phyloP scores from a whole-genome alignment of 2,888 invertebrate species.

The Drosophila pegasa region DNA sequence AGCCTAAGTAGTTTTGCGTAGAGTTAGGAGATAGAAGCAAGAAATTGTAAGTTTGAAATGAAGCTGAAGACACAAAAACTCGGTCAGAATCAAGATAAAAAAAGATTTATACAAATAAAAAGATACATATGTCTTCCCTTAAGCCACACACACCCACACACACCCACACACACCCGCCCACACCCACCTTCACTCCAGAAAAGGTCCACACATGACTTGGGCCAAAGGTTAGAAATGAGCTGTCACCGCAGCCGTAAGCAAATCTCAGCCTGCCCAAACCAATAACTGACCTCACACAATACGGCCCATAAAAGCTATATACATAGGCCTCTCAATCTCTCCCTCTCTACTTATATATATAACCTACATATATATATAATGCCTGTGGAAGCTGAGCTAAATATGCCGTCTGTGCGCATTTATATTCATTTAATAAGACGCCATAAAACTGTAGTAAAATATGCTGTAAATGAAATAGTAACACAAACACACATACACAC shows the following conservation, averaged over 20 bases:
- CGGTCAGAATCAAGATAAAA: too few species aligned
- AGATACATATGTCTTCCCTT: background rate
- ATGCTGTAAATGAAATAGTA: conserved; percentile 79
- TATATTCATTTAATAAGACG: conserved; percentile 80
- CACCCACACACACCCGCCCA: conserved; percentile 22
- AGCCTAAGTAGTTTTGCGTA: too few species aligned
- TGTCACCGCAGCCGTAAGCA: conserved; percentile 15
- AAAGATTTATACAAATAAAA: too few species aligned
- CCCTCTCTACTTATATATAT: background rate
- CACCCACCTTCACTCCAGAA: conserved; percentile 59
- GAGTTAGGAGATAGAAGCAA: too few species aligned
- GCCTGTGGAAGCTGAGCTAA: conserved; percentile 27
- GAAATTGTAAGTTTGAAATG: too few species aligned
- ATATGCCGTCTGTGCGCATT: conserved; percentile 56
- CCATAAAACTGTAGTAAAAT: conserved; percentile 81
- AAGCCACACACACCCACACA: background rate
- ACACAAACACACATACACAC: conserved; percentile 31
- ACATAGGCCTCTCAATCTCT: background rate
- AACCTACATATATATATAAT: conserved; percentile 23
- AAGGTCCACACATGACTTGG: conserved; percentile 41
- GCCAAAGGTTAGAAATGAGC: conserved; percentile 53
- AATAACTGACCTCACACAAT: conserved; percentile 56
- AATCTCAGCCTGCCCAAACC: background rate
- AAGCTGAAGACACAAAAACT: too few species aligned
- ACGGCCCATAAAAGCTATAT: conserved; percentile 1